Percentiles rank a stretch among this genome's conserved stretches.
Conservation (phyloP, 2,797 vertebrate genomes). For the Monodelphis domestica region DNA sequence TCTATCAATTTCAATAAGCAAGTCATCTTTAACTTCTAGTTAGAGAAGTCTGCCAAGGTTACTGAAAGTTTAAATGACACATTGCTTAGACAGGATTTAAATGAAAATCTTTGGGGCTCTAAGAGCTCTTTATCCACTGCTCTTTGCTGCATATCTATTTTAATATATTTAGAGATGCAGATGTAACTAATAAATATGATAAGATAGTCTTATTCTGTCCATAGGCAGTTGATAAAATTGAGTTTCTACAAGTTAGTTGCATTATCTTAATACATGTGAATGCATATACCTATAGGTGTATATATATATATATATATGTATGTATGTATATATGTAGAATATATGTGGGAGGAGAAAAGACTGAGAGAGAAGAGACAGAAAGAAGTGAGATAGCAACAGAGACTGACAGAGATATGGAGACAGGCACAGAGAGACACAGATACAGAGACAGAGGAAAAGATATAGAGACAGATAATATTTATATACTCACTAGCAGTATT, state of each 20-base stretch:
- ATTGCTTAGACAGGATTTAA: background rate
- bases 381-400: background rate
- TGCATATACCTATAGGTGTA: no score
- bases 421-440: background rate
- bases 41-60: background rate
- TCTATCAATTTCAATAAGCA: background rate
- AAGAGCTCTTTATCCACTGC: background rate
- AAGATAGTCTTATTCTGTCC: background rate
- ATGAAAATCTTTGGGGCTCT: background rate
- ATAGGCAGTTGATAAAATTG: background rate
- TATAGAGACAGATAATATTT: background rate
- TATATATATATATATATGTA: background rate
- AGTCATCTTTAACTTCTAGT: background rate
- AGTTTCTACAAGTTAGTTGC: background rate
- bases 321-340: background rate
- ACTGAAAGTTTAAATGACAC: background rate
- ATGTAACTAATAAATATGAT: background rate
- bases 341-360: background rate
- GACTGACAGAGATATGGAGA: background rate
- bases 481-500: background rate
- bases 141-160: background rate
- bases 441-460: no score
- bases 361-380: no score
- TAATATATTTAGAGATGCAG: background rate
- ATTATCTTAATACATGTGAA: no score